phyloP scores from a whole-genome alignment of 2,797 vertebrate species.

The Graptemys geographica region DNA sequence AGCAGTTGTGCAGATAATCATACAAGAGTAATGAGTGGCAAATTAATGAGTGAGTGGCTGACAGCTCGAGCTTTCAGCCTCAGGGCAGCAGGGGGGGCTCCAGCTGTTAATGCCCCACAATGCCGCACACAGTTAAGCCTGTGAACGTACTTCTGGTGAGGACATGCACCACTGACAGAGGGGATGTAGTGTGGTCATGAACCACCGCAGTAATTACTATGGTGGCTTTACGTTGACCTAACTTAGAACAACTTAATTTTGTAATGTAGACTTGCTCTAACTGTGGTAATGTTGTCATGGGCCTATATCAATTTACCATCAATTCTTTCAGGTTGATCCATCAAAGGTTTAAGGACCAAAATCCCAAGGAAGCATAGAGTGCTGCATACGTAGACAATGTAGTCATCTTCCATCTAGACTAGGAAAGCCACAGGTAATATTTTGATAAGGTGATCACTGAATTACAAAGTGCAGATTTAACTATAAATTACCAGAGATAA shows the following conservation, averaged over 20 bases:
- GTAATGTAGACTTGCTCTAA: too few relatives aligned
- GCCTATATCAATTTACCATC: background rate
- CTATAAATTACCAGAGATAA: background rate
- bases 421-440: background rate
- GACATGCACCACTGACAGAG: too few relatives aligned
- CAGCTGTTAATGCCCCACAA: too few relatives aligned
- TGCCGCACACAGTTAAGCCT: too few relatives aligned
- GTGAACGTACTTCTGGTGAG: too few relatives aligned
- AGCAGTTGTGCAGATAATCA: background rate
- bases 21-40: background rate
- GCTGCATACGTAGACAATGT: background rate
- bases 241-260: too few relatives aligned
- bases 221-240: too few relatives aligned
- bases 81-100: too few relatives aligned
- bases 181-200: too few relatives aligned
- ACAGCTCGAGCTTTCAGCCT: too few relatives aligned
- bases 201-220: too few relatives aligned
- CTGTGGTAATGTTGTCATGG: background rate
- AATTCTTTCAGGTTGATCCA: background rate
- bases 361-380: background rate
- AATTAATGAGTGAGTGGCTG: background rate
- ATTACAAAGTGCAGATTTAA: background rate
- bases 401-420: background rate
- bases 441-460: conserved; percentile 10
- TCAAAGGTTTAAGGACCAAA: background rate